Conservation (phyloP, 37 sponge, comb jelly and placozoan species). For the Spongilla lacustris region DNA sequence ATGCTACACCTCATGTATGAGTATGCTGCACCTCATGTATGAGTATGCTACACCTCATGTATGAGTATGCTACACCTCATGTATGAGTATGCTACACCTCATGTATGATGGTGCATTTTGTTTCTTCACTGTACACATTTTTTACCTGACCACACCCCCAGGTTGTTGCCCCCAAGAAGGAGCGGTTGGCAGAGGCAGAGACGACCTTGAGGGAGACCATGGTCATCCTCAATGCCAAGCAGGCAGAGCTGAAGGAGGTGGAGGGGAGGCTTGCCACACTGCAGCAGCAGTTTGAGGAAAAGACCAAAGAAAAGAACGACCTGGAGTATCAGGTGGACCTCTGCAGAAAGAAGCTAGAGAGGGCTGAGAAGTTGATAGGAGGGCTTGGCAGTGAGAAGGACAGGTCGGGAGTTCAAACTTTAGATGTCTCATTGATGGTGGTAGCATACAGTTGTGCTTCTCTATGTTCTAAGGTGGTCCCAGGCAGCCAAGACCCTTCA, state of each 20-base stretch:
- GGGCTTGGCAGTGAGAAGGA: slow-evolving; percentile 98
- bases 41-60: no score
- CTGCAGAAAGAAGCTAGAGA: slow-evolving; percentile 95
- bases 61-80: no score
- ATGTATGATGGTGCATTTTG: background rate
- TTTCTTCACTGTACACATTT: background rate
- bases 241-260: slow-evolving; percentile 95
- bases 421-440: no score
- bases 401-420: slow-evolving; percentile 30
- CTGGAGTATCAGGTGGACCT: slow-evolving; percentile 93
- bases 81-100: background rate
- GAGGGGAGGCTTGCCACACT: slow-evolving; percentile 91
- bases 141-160: background rate
- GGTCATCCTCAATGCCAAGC: slow-evolving; percentile 85
- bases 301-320: slow-evolving; percentile 90
- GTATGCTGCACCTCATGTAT: no score
- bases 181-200: slow-evolving; percentile 84
- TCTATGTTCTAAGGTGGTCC: slow-evolving; percentile 71
- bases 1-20: no score
- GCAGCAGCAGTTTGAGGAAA: slow-evolving; percentile 85
- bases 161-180: slow-evolving; percentile 99
- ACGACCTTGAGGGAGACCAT: slow-evolving; percentile 84
- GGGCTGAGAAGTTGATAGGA: slow-evolving; percentile 98
- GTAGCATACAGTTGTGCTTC: background rate
- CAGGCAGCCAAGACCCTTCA: slow-evolving; percentile 85